Evolutionary conservation across 2,888 invertebrate species (phyloP).

Genomic region (Drosophila algonquin): DNA sequence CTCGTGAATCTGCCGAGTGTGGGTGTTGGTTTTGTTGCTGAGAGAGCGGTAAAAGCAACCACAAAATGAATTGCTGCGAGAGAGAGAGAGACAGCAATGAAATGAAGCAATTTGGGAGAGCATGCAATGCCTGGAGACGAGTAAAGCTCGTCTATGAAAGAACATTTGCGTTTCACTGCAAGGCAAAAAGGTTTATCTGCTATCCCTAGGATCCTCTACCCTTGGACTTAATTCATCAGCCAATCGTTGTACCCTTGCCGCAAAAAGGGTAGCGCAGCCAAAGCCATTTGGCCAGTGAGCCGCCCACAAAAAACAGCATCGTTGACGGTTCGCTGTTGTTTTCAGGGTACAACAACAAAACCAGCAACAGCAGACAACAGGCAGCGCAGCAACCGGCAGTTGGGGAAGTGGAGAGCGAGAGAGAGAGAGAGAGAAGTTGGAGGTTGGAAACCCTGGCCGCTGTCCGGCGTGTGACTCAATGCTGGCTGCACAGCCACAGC

Average conservation of each 20-base stretch:
- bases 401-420: slow-evolving; percentile 38
- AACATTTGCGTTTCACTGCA: no score
- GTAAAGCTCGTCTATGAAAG: no score
- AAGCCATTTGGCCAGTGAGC: slow-evolving; percentile 71
- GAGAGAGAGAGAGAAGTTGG: slow-evolving; percentile 36
- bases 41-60: neutral
- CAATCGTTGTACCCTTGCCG: slow-evolving; percentile 10
- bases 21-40: neutral
- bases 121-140: no score
- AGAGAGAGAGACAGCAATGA: neutral
- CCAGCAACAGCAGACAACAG: slow-evolving; percentile 36
- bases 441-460: slow-evolving; percentile 58
- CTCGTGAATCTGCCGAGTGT: neutral
- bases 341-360: slow-evolving; percentile 30
- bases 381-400: slow-evolving; percentile 52
- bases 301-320: slow-evolving; percentile 63
- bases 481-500: slow-evolving; percentile 50
- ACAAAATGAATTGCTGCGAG: no score
- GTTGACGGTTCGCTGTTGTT: slow-evolving; percentile 36
- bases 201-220: no score
- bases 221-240: neutral
- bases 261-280: slow-evolving; percentile 26
- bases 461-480: slow-evolving; percentile 72
- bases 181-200: no score
- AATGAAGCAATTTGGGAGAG: neutral